Base-by-base conservation (phyloP, 92 coral and sea anemone species). In the Pocillopora grandis region DNA sequence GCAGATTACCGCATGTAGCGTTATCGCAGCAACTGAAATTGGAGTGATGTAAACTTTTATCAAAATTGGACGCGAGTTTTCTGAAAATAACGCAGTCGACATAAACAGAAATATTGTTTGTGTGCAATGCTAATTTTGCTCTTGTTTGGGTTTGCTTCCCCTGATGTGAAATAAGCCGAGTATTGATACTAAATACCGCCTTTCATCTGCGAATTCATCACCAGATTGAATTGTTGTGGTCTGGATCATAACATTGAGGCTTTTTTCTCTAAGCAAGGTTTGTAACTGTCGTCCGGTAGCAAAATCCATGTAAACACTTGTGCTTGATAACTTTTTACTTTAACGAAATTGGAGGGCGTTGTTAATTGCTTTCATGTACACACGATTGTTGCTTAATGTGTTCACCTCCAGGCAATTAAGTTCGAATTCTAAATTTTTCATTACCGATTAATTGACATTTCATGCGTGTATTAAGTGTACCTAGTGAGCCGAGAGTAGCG, bases 1-100 rank as follows among this genome's bases (percentile, higher is more conserved):
- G 57, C 12, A 10, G 9, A 21, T 14, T 52, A 80, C 84, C 84
- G 84, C 84, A 80, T 57, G 84, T 80, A 12, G 76, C 19, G 84
- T 31, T 80, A 36, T 33, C 67, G 16, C 84, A 80, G 84, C 76
- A 19, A 67, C 67, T 71, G 2, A 58, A 59, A 72, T 58, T 81
- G 23, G 61, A 81, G 70, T 59, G 78, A 58, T 81, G 61, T 71
- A n/a, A 70, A 81, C 60, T 59, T 71, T 57, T 10, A 9, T 15
- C 9, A 3, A 80, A 66, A 75, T 58, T 71, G 36, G 69, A 49
- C 23, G 56, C 62, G 20, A 72, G 86, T 48, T 82, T 42, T 73
- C 79, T 42, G 72, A 81, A 69, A 31, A 81, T 70, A 70, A 15
- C 65, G 70, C 77, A 35, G 59, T 37, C 35, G 42, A 5, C 21